phyloP scores from a whole-genome alignment of 2,113 vertebrate species.

The Choloepus hoffmanni region DNA sequence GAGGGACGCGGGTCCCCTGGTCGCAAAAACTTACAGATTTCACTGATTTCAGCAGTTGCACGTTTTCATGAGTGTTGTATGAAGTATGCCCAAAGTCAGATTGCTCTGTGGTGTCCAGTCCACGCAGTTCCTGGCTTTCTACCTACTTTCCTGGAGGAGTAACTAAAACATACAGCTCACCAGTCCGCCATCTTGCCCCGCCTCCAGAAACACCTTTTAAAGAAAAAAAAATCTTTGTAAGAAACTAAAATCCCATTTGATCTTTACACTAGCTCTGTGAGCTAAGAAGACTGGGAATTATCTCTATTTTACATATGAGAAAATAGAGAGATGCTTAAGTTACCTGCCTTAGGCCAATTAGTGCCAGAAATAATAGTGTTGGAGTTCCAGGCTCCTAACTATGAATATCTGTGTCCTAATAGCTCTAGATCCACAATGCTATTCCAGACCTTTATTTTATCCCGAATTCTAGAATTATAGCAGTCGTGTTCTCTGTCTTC shows the following conservation, averaged over 20 bases:
- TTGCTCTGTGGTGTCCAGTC: too few relatives aligned
- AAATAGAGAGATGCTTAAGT: slow-evolving; percentile 19
- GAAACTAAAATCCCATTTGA: not conserved
- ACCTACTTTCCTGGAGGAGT: too few relatives aligned
- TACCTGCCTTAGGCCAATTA: not conserved
- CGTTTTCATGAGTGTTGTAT: too few relatives aligned
- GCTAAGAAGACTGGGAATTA: not conserved
- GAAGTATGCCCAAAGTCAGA: too few relatives aligned
- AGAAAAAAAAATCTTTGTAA: too few relatives aligned
- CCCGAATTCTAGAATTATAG: not conserved
- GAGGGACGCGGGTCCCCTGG: too few relatives aligned
- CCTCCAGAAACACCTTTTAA: too few relatives aligned
- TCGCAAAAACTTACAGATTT: too few relatives aligned
- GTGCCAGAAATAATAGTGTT: slow-evolving; percentile 1
- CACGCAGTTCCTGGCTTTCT: too few relatives aligned
- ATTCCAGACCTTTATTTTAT: not conserved
- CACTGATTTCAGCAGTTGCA: too few relatives aligned
- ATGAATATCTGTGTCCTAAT: not conserved
- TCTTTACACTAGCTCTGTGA: not conserved
- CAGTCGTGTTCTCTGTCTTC: not conserved
- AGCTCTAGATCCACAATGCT: not conserved
- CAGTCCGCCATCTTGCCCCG: too few relatives aligned
- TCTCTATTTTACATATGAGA: slow-evolving; percentile 12
- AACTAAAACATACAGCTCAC: too few relatives aligned
- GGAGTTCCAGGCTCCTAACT: not conserved